Base-by-base conservation (phyloP, 2,888 invertebrate species). In the Rugalucina vietnamica region DNA sequence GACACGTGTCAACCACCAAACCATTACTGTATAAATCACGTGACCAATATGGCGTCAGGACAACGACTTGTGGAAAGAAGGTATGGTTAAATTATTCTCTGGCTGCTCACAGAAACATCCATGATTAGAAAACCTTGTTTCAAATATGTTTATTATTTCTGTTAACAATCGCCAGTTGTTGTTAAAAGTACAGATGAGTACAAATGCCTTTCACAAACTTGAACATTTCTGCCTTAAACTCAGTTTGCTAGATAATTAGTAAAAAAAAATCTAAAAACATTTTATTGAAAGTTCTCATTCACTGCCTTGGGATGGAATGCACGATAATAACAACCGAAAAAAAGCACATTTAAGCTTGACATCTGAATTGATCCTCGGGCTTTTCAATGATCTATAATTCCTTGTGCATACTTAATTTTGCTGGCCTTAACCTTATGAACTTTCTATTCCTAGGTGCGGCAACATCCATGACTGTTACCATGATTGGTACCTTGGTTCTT, bases 11-110 rank as follows among this genome's bases (percentile, higher is more conserved):
- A 72, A 29, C 72, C 72, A 8, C 72, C 72, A 21, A 39, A 72
- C 29, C 72, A 72, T 29, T 72, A 72, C 24, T 72, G 72, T 29
- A 72, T 72, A 37, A 72, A 72, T 27, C 72, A 49, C 43, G 43
- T 72, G 24, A 72, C 27, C 1, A 72, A 72, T 43, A 29, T 49
- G 12, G 27, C 27, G 4, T 43, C 72, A 2, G 72, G 72, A 8
- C 12, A 39, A 12, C 37, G 29, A 49, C 27, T 49, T 4, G 72
- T 72, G 1, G 72, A 43, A 5, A 18, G 72, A 29, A 49, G 21
- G 72, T 72, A 72, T 2, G 72, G 37, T 39, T 60, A 12, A 12
- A 43, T 43, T 43, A 12, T 43, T 12, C 18, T 43, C 18, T 18
- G 8, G 43, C 18, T 8, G 8, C 8, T 43, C 43, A 18, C 8